A percentile compares a stretch with the other conserved stretches of the same genome.
These are phyloP conservation scores for Heliothis virescens DNA, from an alignment of 1,140 invertebrate genomes.

Conservation along the genomic window DNA sequence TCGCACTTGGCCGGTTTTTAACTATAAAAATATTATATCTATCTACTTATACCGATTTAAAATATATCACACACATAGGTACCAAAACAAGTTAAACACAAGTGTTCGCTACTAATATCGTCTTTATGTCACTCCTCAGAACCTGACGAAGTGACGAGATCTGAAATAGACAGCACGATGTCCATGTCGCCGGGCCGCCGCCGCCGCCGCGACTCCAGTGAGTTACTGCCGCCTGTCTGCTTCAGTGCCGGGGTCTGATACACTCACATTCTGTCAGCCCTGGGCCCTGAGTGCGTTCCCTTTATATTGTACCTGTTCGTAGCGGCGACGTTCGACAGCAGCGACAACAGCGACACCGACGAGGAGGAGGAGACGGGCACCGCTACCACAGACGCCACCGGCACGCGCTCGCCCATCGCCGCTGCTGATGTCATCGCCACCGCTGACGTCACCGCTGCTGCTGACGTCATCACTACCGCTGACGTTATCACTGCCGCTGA, in stretches of 20 bases:
- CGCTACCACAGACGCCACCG: conserved; percentile 18
- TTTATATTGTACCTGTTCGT: neutral
- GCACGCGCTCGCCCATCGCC: neutral
- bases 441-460: neutral
- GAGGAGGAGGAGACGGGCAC: conserved; percentile 44
- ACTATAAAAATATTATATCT: neutral
- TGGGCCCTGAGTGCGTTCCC: too few relatives aligned
- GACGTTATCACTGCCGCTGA: neutral
- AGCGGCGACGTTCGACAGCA: conserved; percentile 77
- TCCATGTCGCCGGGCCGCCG: conserved; percentile 45
- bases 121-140: neutral
- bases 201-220: conserved; percentile 52
- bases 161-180: conserved; percentile 9
- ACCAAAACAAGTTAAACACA: too few relatives aligned
- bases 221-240: neutral
- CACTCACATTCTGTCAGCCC: too few relatives aligned
- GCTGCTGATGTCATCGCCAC: neutral
- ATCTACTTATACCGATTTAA: too few relatives aligned
- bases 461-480: neutral
- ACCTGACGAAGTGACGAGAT: conserved; percentile 21
- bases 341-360: conserved; percentile 72
- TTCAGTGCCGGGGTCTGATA: too few relatives aligned
- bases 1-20: too few relatives aligned
- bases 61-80: too few relatives aligned
- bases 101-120: too few relatives aligned